Conservation (phyloP, 2,113 vertebrate genomes). For the Promerops cafer region DNA sequence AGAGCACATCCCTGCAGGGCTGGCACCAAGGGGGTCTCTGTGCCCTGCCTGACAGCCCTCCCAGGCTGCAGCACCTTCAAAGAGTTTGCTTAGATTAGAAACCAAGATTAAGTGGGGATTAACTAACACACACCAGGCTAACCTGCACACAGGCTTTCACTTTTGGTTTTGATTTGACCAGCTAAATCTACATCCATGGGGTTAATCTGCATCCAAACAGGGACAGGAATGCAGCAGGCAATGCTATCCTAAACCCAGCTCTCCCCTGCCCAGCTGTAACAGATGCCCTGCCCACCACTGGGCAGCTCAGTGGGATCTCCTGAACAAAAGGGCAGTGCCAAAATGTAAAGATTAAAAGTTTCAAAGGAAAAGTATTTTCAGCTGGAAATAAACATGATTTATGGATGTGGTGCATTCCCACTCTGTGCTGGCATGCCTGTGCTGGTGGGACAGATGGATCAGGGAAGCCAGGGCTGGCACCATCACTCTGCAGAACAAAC, state of each 20-base stretch:
- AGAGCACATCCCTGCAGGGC: not conserved
- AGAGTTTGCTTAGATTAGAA: not conserved
- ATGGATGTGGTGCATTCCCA: rapidly evolving
- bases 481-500: not conserved
- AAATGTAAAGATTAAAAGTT: not conserved
- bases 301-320: not conserved
- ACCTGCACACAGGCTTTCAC: slow-evolving; percentile 2
- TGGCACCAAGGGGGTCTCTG: not conserved
- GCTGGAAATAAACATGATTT: not conserved
- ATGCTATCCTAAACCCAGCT: not conserved
- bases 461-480: not conserved
- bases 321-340: not conserved
- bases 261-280: not conserved
- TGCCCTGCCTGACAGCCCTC: not conserved
- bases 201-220: not conserved
- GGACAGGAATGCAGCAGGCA: not conserved
- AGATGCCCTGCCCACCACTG: not conserved
- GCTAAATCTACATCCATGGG: rapidly evolving
- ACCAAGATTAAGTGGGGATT: slow-evolving; percentile 14
- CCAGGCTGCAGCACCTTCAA: not conserved
- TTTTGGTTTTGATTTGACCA: not conserved
- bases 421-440: not conserved
- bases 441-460: not conserved
- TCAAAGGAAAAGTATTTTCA: not conserved
- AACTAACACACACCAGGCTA: not conserved